Base-by-base conservation (phyloP, 2,888 invertebrate genomes). In the Ophion costatus region DNA sequence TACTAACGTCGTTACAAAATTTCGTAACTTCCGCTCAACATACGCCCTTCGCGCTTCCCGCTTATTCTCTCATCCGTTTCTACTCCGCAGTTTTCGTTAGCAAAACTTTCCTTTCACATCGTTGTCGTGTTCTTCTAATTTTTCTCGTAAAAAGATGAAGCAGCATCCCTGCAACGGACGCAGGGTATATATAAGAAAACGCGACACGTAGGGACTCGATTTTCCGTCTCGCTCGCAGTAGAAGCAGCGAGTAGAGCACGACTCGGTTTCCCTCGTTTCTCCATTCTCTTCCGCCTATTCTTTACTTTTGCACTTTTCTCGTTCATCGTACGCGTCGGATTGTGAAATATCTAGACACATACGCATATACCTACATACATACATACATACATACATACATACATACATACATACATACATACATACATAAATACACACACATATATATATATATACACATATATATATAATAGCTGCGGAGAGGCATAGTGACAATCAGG, bases 401-500 rank as follows among this genome's bases (percentile, higher is more conserved):
- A 2, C 29, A 29, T 2, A 29, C 29, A 29, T 29, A 29, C 29
- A 29, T 4, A 29, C 29, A 29, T 2, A 24, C 24, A 24, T 4
- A 29, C 4, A 29, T 29, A 29, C 4, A 29, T 29, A 29, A 3
- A 1, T 29, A 1, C 3, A 1, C 3, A 1, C 3, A 1, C 3
- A 1, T 29, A 1, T 29, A 1, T 29, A 1, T 29, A 1, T 29
- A 1, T 29, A 1, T 33, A 11, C n/a, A 9, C 5, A 38, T 24
- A 56, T n/a, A 29, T 29, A 56, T n/a, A 33, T 57, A 33, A 14
- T 11, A 6, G 20, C 10, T 6, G 5, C 20, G 66, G 29, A 22
- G 29, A 56, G 45, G 77, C 76, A 42, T 38, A 64, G 74, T 75
- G 84, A 78, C 81, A 84, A 84, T 84, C 84, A 81, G 59, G 74